phyloP scores from a whole-genome alignment of 2,113 vertebrate species.

The Cromileptes altivelis region DNA sequence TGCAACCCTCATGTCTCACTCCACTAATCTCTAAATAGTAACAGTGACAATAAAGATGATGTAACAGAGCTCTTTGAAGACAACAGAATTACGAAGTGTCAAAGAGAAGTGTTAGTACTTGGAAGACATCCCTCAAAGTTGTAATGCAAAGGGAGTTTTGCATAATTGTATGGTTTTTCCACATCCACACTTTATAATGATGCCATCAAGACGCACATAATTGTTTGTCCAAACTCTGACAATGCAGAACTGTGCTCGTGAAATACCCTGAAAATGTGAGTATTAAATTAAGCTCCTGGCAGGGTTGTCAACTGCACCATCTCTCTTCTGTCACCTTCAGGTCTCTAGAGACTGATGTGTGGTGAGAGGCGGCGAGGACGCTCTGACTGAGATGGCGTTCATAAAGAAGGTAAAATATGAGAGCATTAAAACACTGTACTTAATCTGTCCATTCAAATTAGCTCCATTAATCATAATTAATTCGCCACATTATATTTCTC shows the following conservation, averaged over 20 bases:
- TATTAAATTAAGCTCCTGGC: constrained; percentile 49
- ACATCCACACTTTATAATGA: not conserved
- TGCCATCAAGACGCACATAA: not conserved
- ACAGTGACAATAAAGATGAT: not conserved
- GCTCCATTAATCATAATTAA: constrained; percentile 86
- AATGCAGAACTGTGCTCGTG: constrained; percentile 9
- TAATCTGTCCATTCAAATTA: constrained; percentile 84
- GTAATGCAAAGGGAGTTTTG: not conserved
- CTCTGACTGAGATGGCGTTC: constrained; percentile 48
- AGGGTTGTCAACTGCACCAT: constrained; percentile 32
- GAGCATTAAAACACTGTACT: constrained; percentile 77
- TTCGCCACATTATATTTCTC: constrained; percentile 82
- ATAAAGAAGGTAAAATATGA: constrained; percentile 77
- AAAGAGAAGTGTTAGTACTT: not conserved
- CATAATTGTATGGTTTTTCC: not conserved
- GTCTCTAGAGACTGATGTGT: constrained; percentile 52
- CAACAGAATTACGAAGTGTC: not conserved
- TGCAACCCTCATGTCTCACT: not conserved
- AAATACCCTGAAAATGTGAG: constrained; percentile 40
- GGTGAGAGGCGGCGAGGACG: constrained; percentile 42
- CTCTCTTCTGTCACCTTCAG: constrained; percentile 59
- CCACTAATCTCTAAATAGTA: not conserved
- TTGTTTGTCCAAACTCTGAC: constrained; percentile 30
- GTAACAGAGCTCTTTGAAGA: not conserved
- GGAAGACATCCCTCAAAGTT: not conserved